These are phyloP conservation scores for Drosophila teissieri DNA, from an alignment of 1,140 invertebrate genomes.

Conservation along the genomic window DNA sequence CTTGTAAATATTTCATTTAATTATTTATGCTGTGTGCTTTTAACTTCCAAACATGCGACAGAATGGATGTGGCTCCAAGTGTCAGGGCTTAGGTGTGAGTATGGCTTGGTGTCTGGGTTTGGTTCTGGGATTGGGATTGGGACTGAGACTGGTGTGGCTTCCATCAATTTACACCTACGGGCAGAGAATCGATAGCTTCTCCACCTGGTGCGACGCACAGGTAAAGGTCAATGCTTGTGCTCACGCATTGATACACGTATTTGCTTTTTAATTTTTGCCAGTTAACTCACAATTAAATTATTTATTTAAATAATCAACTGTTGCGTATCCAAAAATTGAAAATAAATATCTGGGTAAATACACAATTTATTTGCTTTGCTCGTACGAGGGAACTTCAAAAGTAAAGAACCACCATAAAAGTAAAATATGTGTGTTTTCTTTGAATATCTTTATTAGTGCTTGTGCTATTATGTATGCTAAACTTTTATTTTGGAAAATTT, in stretches of 20 bases:
- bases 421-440: constrained; percentile 34
- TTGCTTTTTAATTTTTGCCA: constrained; percentile 58
- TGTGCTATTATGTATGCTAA: background rate
- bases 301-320: constrained; percentile 40
- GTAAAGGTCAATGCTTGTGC: constrained; percentile 65
- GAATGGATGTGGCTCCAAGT: constrained; percentile 9
- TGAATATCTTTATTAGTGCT: constrained; percentile 3
- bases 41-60: constrained; percentile 42
- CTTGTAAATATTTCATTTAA: constrained; percentile 79
- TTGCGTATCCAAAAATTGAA: background rate
- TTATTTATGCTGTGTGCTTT: constrained; percentile 70
- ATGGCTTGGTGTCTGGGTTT: background rate
- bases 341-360: constrained; percentile 25
- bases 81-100: constrained; percentile 4
- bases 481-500: no score
- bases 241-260: constrained; percentile 49
- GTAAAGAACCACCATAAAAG: constrained; percentile 54
- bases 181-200: background rate
- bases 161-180: constrained; percentile 70
- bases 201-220: background rate
- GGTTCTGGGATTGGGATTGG: background rate
- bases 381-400: constrained; percentile 44
- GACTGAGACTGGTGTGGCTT: constrained; percentile 32
- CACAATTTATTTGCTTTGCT: constrained; percentile 35
- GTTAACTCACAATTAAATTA: constrained; percentile 68